Evolutionary conservation across 2,888 invertebrate species (phyloP).

Genomic region (Gerosis bhagava): DNA sequence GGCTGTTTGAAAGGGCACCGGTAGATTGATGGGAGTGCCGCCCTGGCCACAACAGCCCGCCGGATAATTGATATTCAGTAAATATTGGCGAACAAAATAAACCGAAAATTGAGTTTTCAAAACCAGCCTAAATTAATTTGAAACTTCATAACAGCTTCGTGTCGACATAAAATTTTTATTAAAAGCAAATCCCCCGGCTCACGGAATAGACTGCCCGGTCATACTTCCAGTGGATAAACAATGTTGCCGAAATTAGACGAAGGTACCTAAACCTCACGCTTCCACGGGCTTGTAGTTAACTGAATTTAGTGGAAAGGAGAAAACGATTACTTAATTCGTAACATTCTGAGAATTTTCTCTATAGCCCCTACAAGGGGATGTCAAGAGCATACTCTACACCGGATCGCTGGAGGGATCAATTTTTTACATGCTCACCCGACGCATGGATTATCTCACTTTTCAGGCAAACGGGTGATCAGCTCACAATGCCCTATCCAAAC

Average conservation of each 20-base stretch:
- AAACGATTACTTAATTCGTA: not conserved
- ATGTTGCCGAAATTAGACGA: slow-evolving; percentile 26
- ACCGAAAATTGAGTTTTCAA: slow-evolving; percentile 77
- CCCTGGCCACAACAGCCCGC: slow-evolving; percentile 39
- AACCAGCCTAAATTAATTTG: slow-evolving; percentile 78
- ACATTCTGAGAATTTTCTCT: too few species aligned
- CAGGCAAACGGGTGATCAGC: too few species aligned
- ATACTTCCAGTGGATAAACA: slow-evolving; percentile 39
- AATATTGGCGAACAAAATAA: slow-evolving; percentile 79
- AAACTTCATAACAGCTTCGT: slow-evolving; percentile 73
- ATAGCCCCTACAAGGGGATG: too few species aligned
- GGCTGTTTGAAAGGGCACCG: slow-evolving; percentile 43
- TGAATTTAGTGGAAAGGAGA: slow-evolving; percentile 4
- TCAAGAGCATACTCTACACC: too few species aligned
- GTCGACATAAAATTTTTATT: slow-evolving; percentile 68
- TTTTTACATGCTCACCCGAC: too few species aligned
- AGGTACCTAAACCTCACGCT: slow-evolving; percentile 3
- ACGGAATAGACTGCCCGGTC: slow-evolving; percentile 39
- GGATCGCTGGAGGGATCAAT: too few species aligned
- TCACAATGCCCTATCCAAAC: too few species aligned
- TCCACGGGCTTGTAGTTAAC: not conserved
- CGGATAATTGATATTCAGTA: slow-evolving; percentile 78
- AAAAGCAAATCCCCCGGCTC: slow-evolving; percentile 59
- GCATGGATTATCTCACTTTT: too few species aligned
- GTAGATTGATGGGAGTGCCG: slow-evolving; percentile 53